phyloP scores from a whole-genome alignment of 1,140 invertebrate genomes.

The Coelopa frigida region DNA sequence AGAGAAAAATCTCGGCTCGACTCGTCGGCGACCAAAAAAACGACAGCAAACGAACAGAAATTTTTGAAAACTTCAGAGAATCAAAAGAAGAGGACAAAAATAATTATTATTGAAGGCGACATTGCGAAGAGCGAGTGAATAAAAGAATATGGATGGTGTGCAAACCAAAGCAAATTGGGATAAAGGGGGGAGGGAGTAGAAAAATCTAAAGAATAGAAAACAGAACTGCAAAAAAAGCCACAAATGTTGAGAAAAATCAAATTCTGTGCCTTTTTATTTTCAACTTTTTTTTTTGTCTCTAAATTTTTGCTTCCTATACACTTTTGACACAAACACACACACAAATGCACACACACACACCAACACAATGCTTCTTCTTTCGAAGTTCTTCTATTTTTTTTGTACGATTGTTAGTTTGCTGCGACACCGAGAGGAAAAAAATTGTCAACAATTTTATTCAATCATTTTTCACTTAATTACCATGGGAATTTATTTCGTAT shows the following conservation, averaged over 20 bases:
- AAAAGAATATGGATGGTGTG: neutral
- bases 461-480: no score
- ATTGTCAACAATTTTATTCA: no score
- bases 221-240: neutral
- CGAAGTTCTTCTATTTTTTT: no score
- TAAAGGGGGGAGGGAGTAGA: neutral
- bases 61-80: no score
- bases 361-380: constrained; percentile 2
- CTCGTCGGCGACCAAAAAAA: neutral
- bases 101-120: no score
- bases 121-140: no score
- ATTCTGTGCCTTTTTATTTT: neutral
- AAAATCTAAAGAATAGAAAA: neutral
- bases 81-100: no score
- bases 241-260: neutral
- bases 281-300: neutral
- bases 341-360: neutral
- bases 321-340: neutral
- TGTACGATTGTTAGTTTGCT: no score
- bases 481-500: neutral
- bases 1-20: constrained; percentile 5
- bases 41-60: no score
- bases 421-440: no score
- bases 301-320: constrained; percentile 1
- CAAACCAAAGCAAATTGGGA: neutral